These are phyloP conservation scores for Scelioninae gen. 1 DNA, from an alignment of 2,888 invertebrate species.

Conservation along the genomic window DNA sequence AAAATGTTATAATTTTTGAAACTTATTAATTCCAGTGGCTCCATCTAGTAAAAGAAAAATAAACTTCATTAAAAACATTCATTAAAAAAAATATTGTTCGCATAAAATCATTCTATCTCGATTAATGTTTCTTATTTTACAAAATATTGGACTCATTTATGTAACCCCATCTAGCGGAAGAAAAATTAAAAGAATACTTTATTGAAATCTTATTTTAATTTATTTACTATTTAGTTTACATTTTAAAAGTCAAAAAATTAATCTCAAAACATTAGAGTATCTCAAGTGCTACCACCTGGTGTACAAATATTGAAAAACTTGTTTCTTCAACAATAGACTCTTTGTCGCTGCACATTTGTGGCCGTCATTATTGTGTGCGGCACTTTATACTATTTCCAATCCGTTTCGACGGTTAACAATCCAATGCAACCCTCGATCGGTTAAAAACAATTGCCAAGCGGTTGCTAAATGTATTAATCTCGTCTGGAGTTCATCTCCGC, in stretches of 20 bases:
- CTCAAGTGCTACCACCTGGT: slow-evolving; percentile 51
- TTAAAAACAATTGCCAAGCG: slow-evolving; percentile 78
- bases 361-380: slow-evolving; percentile 1
- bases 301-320: slow-evolving; percentile 45
- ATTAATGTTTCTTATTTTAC: no score
- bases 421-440: slow-evolving; percentile 38
- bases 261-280: not conserved
- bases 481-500: slow-evolving; percentile 66
- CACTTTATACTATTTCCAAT: slow-evolving; percentile 20
- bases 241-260: not conserved
- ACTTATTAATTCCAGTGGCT: no score
- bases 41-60: no score
- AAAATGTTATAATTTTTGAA: no score
- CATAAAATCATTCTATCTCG: no score
- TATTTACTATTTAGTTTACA: not conserved
- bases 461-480: slow-evolving; percentile 79
- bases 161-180: no score
- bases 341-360: slow-evolving; percentile 15
- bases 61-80: no score
- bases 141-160: no score
- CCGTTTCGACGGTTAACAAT: slow-evolving; percentile 42
- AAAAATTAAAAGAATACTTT: no score
- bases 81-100: no score
- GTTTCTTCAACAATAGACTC: slow-evolving; percentile 25
- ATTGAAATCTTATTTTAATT: not conserved